Conservation (phyloP, 2,888 invertebrate species). For the Cryptocheilus praepositus region DNA sequence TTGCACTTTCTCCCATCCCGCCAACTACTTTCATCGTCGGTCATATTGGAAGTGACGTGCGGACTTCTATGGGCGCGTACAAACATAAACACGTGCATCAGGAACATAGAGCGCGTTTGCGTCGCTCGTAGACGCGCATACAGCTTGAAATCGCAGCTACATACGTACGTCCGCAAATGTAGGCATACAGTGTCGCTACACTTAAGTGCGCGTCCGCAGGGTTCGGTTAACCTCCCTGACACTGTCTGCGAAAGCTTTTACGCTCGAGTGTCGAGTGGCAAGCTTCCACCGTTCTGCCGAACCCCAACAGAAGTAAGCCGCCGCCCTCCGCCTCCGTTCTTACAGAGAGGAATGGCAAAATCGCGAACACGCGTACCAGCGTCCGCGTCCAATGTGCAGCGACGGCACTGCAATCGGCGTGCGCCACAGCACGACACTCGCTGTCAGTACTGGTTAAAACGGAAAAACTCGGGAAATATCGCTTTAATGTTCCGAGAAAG, state of each 20-base stretch:
- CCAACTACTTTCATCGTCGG: neutral
- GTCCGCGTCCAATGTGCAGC: neutral
- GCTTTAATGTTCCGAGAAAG: constrained; percentile 7
- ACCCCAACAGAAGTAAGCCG: constrained; percentile 34
- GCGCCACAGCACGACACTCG: neutral
- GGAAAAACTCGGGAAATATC: neutral
- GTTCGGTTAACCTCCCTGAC: constrained; percentile 52
- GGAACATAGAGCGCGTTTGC: too few species aligned
- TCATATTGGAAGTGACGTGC: constrained; percentile 23
- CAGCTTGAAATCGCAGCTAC: constrained; percentile 4
- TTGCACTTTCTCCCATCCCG: too few species aligned
- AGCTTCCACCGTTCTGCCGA: constrained; percentile 38
- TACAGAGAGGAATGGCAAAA: constrained; percentile 3
- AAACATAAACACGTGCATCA: neutral
- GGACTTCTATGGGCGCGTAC: neutral
- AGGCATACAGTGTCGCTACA: constrained; percentile 29
- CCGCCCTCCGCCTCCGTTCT: neutral
- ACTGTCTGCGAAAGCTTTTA: constrained; percentile 57
- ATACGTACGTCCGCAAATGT: neutral
- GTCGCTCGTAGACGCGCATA: too few species aligned
- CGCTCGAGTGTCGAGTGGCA: constrained; percentile 31
- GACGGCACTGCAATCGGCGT: too few species aligned
- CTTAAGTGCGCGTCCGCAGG: constrained; percentile 41
- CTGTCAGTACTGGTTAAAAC: neutral
- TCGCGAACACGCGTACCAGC: constrained; percentile 6